Evolutionary conservation across 2,797 vertebrate species (phyloP).

Genomic region (Borostomias antarcticus): DNA sequence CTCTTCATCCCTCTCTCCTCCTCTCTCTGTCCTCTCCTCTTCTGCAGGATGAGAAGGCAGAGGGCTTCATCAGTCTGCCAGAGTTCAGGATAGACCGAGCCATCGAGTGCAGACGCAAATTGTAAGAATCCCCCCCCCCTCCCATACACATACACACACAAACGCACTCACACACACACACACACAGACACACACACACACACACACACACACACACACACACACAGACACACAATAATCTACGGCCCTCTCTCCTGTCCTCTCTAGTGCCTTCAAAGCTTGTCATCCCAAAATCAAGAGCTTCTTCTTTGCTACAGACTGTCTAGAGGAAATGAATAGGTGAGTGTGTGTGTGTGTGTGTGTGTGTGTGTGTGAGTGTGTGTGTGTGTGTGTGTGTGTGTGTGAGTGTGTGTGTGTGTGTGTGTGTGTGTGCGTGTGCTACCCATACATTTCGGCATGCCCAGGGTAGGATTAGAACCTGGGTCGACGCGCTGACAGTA

Average conservation of each 20-base stretch:
- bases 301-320: constrained; percentile 91
- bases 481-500: too few relatives aligned
- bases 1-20: neutral
- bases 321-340: constrained; percentile 93
- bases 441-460: too few relatives aligned
- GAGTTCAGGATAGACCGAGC: constrained; percentile 84
- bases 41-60: constrained; percentile 80
- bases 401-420: constrained; percentile 8
- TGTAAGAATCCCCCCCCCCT: constrained; percentile 78
- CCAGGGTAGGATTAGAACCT: too few relatives aligned
- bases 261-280: constrained; percentile 88
- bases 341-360: constrained; percentile 54
- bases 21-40: neutral
- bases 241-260: constrained; percentile 46
- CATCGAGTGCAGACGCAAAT: constrained; percentile 85
- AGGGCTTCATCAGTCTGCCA: constrained; percentile 81
- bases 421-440: too few relatives aligned
- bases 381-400: constrained; percentile 4
- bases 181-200: constrained; percentile 15
- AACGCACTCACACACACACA: constrained; percentile 29
- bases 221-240: constrained; percentile 41
- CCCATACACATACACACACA: constrained; percentile 16
- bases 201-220: constrained; percentile 24
- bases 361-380: constrained; percentile 24
- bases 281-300: constrained; percentile 94